Evolutionary conservation across 2,113 vertebrate genomes (phyloP).

Genomic region (Dromiciops gliroides): DNA sequence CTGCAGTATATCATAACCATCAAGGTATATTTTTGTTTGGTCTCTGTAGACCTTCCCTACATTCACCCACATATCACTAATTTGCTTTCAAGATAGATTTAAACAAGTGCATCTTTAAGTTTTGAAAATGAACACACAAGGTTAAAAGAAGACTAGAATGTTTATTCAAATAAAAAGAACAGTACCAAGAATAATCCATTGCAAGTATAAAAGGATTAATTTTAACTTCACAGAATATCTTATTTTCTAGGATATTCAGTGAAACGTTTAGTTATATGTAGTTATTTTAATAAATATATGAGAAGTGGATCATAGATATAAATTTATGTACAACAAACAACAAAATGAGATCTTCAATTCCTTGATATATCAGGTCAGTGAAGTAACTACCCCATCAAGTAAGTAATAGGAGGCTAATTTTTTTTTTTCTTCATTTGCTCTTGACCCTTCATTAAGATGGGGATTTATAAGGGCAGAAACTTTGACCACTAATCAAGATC

Average conservation of each 20-base stretch:
- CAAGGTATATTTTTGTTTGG: not conserved
- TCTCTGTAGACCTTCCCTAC: not conserved
- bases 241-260: not conserved
- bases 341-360: not conserved
- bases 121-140: not conserved
- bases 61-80: not conserved
- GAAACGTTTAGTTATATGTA: not conserved
- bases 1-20: not conserved
- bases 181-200: not conserved
- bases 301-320: not conserved
- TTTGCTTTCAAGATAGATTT: conserved; percentile 23
- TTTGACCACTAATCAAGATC: not conserved
- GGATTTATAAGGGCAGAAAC: not conserved
- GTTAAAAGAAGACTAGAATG: not conserved
- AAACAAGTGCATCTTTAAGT: not conserved
- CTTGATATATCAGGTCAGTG: not conserved
- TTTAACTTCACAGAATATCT: not conserved
- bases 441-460: not conserved
- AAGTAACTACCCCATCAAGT: not conserved
- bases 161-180: not conserved
- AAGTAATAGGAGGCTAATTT: not conserved
- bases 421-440: not conserved
- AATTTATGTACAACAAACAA: not conserved
- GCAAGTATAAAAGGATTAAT: not conserved
- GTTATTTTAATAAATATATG: not conserved